Conservation (phyloP, 1,140 invertebrate genomes). For the Plectrocnemia conspersa region DNA sequence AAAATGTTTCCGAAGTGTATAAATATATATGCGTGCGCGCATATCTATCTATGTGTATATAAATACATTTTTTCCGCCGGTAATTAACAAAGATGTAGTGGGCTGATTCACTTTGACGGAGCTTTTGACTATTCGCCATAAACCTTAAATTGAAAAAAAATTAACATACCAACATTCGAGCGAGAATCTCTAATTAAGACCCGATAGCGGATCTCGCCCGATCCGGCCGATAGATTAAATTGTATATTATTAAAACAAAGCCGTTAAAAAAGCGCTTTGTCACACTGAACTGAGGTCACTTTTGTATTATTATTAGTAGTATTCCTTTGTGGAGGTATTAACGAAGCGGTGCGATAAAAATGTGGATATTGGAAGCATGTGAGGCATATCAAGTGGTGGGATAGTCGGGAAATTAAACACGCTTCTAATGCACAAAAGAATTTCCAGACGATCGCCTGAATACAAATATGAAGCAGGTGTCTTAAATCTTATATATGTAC, state of each 20-base stretch:
- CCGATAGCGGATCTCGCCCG: too few relatives aligned
- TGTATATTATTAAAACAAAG: not conserved
- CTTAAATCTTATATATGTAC: too few relatives aligned
- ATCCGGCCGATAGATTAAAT: too few relatives aligned
- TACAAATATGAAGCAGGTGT: too few relatives aligned
- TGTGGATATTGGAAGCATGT: slow-evolving; percentile 9
- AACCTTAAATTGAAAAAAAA: slow-evolving; percentile 9
- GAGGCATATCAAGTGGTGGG: slow-evolving; percentile 10
- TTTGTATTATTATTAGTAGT: not conserved
- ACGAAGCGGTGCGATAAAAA: slow-evolving; percentile 8
- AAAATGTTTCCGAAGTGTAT: slow-evolving; percentile 27
- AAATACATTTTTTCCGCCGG: slow-evolving; percentile 11
- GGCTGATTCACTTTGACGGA: slow-evolving; percentile 12
- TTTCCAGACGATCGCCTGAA: slow-evolving; percentile 11
- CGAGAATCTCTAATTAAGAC: slow-evolving; percentile 7
- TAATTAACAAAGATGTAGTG: slow-evolving; percentile 21
- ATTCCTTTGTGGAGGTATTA: not conserved
- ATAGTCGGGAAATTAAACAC: slow-evolving; percentile 12
- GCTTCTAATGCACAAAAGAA: slow-evolving; percentile 6
- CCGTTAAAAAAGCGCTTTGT: not conserved
- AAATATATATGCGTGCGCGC: too few relatives aligned
- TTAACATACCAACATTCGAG: not conserved
- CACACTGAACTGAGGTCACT: not conserved
- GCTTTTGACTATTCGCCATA: slow-evolving; percentile 17
- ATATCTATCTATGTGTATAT: too few relatives aligned